These are phyloP conservation scores for Caracal caracal DNA, from an alignment of 2,113 vertebrate species.

Conservation along the genomic window DNA sequence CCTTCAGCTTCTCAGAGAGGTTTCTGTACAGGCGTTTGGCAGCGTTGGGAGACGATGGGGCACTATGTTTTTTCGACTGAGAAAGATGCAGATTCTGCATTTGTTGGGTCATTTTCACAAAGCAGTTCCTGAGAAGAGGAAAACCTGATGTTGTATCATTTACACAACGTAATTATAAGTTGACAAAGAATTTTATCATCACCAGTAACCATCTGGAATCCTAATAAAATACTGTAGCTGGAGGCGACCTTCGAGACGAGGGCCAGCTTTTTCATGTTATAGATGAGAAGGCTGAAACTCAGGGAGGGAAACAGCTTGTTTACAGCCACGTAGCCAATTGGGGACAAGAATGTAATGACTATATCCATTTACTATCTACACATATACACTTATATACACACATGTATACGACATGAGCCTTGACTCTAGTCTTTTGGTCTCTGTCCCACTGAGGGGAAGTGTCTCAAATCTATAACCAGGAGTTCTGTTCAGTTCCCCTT, in stretches of 20 bases:
- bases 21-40: constrained; percentile 97
- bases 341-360: constrained; percentile 28
- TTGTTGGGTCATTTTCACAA: constrained; percentile 93
- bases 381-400: neutral
- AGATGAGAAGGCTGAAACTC: neutral
- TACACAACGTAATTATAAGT: neutral
- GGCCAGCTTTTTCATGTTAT: neutral
- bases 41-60: constrained; percentile 94
- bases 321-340: neutral
- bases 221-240: constrained; percentile 6
- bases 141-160: constrained; percentile 13
- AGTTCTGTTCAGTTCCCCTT: neutral
- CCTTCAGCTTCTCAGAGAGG: constrained; percentile 96
- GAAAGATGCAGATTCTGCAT: constrained; percentile 96
- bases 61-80: constrained; percentile 90
- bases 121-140: constrained; percentile 83
- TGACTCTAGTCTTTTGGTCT: neutral
- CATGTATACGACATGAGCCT: neutral
- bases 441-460: neutral
- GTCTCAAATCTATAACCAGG: neutral
- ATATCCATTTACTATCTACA: neutral
- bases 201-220: neutral
- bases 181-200: neutral
- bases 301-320: neutral
- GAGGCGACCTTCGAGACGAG: neutral